Percentiles rank a stretch among this genome's conserved stretches.
Evolutionary conservation across 1,140 invertebrate species (phyloP).

Genomic region (Drosophila truncata): DNA sequence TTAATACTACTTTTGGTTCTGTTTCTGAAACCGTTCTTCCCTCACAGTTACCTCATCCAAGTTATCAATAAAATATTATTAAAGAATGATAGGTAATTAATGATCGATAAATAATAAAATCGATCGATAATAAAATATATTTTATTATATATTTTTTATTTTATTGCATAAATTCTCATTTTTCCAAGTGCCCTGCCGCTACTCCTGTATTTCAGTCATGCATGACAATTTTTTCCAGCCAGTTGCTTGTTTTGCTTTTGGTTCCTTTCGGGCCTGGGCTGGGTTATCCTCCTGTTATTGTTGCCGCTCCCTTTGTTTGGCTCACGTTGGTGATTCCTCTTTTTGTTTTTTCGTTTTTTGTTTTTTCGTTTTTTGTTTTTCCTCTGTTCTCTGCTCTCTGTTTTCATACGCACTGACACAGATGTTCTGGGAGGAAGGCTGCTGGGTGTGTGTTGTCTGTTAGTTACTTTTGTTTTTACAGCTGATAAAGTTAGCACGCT

Average conservation of each 20-base stretch:
- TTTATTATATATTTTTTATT: neutral
- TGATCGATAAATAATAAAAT: no score
- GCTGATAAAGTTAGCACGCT: slow-evolving; percentile 67
- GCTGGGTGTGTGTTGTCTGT: slow-evolving; percentile 17
- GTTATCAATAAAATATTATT: neutral
- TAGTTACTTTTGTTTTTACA: slow-evolving; percentile 57
- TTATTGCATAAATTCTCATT: neutral
- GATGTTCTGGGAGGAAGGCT: slow-evolving; percentile 21
- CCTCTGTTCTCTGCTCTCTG: slow-evolving; percentile 6
- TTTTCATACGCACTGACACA: slow-evolving; percentile 64
- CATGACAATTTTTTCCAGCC: slow-evolving; percentile 75
- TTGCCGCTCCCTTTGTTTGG: slow-evolving; percentile 41
- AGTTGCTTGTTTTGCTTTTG: slow-evolving; percentile 54
- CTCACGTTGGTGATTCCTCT: slow-evolving; percentile 26
- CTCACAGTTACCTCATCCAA: no score
- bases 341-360: slow-evolving; percentile 28
- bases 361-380: slow-evolving; percentile 29
- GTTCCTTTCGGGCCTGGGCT: slow-evolving; percentile 11
- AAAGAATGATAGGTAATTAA: neutral
- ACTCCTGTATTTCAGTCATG: slow-evolving; percentile 77
- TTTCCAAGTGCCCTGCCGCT: slow-evolving; percentile 1
- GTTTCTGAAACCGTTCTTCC: no score
- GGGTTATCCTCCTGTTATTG: slow-evolving; percentile 22
- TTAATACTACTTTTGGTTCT: no score
- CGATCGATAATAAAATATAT: neutral